Conservation (phyloP, 2,888 invertebrate genomes). For the Lordiphosa andalusiaca region DNA sequence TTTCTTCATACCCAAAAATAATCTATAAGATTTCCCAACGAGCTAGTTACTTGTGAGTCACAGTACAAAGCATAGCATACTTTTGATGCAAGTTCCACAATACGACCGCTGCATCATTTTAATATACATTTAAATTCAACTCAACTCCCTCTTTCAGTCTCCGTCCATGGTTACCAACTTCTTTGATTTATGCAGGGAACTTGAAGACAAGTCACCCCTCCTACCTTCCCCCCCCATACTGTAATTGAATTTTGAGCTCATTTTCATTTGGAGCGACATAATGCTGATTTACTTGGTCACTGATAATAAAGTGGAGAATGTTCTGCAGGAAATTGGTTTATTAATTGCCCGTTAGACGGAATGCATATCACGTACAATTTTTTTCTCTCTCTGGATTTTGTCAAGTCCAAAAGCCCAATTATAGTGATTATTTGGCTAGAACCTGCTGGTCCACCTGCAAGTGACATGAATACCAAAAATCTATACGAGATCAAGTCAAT, state of each 20-base stretch:
- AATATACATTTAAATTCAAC: no score
- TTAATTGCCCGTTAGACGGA: slow-evolving; percentile 52
- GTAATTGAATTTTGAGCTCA: slow-evolving; percentile 72
- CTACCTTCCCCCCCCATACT: slow-evolving; percentile 4
- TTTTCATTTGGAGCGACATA: slow-evolving; percentile 63
- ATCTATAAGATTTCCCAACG: no score
- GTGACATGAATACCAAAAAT: slow-evolving; percentile 65
- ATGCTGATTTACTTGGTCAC: slow-evolving; percentile 65
- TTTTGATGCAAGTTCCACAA: no score
- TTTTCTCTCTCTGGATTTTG: slow-evolving; percentile 32
- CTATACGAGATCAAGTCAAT: slow-evolving; percentile 34
- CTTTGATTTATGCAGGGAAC: slow-evolving; percentile 52
- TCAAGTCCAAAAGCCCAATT: slow-evolving; percentile 65
- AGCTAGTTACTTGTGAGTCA: no score
- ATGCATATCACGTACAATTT: slow-evolving; percentile 64
- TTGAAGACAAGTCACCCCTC: slow-evolving; percentile 20
- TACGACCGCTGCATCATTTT: no score
- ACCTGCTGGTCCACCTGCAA: slow-evolving; percentile 45
- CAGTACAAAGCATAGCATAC: no score
- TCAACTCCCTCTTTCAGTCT: background rate
- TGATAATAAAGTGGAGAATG: slow-evolving; percentile 35
- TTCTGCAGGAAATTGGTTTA: slow-evolving; percentile 45
- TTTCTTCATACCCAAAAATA: no score
- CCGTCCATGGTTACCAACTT: slow-evolving; percentile 12
- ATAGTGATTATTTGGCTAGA: slow-evolving; percentile 67